Conservation (phyloP, 23 tunicate species). For the Ascidia mentula region DNA sequence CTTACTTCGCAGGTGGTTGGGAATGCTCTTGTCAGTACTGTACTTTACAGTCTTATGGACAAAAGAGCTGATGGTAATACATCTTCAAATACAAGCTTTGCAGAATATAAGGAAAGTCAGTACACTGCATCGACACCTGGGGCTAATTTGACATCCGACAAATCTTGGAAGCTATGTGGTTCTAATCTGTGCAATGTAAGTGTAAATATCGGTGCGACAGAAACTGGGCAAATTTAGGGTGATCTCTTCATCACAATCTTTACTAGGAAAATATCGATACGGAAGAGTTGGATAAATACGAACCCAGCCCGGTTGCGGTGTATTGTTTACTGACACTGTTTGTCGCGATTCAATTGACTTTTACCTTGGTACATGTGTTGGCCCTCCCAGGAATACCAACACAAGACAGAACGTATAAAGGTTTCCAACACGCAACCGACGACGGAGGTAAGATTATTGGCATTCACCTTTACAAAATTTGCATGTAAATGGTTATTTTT, state of each 20-base stretch:
- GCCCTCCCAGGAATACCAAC: conserved; percentile 25
- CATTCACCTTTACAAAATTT: too few species aligned
- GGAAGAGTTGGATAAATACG: conserved; percentile 39
- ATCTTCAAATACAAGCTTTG: not conserved
- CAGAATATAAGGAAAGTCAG: not conserved
- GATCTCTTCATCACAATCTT: not conserved
- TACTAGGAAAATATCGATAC: conserved; percentile 12
- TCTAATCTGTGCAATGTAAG: conserved; percentile 11
- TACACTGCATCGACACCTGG: not conserved
- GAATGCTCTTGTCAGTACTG: conserved; percentile 42
- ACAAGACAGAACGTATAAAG: not conserved
- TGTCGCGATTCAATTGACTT: conserved; percentile 44
- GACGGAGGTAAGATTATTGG: not conserved
- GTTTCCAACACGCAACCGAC: not conserved
- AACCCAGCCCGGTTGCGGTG: conserved; percentile 34
- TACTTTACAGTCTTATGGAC: conserved; percentile 31
- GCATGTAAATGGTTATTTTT: not conserved
- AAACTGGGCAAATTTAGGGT: not conserved
- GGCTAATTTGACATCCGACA: conserved; percentile 15
- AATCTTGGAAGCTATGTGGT: conserved; percentile 26
- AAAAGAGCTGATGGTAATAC: not conserved
- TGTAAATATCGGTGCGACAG: not conserved
- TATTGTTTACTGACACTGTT: conserved; percentile 41
- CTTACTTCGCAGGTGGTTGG: conserved; percentile 37
- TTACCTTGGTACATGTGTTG: conserved; percentile 56